A percentile compares a stretch with the other conserved stretches of the same genome.
These are phyloP conservation scores for Cerceris rybyensis DNA, from an alignment of 2,888 invertebrate genomes.

Conservation along the genomic window DNA sequence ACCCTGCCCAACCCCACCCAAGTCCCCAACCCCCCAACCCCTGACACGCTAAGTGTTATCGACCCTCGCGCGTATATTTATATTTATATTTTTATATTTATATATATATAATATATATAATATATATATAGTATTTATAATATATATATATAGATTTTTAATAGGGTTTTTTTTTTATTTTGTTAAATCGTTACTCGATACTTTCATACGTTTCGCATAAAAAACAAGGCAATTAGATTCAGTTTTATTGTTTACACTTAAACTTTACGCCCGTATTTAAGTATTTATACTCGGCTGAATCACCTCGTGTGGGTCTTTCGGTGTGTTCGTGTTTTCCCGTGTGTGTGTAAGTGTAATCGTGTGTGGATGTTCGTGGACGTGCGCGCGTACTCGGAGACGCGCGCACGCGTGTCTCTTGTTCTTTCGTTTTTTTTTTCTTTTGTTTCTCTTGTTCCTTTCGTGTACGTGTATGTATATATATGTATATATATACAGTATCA, in stretches of 20 bases:
- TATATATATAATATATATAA: constrained; percentile 38
- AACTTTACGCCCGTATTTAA: constrained; percentile 70
- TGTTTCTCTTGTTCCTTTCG: neutral
- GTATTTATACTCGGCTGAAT: constrained; percentile 67
- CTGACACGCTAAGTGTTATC: constrained; percentile 62
- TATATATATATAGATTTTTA: constrained; percentile 65
- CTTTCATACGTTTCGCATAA: constrained; percentile 80
- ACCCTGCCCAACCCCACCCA: constrained; percentile 43
- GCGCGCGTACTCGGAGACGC: no score
- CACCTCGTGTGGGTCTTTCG: constrained; percentile 58
- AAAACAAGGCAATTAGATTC: constrained; percentile 81
- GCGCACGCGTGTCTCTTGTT: no score
- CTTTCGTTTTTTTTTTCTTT: no score
- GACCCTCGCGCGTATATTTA: constrained; percentile 56
- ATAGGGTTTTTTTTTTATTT: constrained; percentile 71
- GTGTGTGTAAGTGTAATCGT: no score
- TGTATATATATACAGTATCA: constrained; percentile 71
- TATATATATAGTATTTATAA: constrained; percentile 59
- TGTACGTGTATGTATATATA: constrained; percentile 61
- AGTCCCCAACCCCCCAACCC: constrained; percentile 25
- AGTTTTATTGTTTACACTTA: constrained; percentile 77
- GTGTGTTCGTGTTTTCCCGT: constrained; percentile 4
- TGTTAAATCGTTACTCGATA: constrained; percentile 75
- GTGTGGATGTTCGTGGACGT: no score
- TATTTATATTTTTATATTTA: constrained; percentile 49